These are phyloP conservation scores for Microplitis demolitor DNA, from an alignment of 1,140 invertebrate species.

Conservation along the genomic window DNA sequence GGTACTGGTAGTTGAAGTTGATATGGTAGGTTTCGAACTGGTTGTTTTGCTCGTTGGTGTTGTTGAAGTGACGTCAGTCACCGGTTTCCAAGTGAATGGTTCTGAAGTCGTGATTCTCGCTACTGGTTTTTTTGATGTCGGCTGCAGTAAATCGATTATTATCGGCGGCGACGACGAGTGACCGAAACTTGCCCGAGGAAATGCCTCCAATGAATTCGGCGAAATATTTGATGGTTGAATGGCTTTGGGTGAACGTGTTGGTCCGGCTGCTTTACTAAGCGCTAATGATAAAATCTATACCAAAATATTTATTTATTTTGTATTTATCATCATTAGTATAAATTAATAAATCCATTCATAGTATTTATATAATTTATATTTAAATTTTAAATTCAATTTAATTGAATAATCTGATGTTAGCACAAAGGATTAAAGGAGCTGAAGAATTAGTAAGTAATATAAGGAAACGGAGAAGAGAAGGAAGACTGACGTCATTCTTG, in stretches of 20 bases:
- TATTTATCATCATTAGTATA: no score
- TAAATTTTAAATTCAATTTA: no score
- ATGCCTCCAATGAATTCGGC: constrained; percentile 37
- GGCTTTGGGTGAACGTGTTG: constrained; percentile 53
- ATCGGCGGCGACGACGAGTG: constrained; percentile 37
- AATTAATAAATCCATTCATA: no score
- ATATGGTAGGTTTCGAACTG: constrained; percentile 4
- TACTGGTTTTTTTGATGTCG: constrained; percentile 18
- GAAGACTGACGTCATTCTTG: constrained; percentile 34
- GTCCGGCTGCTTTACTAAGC: constrained; percentile 39
- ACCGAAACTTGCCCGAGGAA: background rate
- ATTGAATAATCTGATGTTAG: background rate
- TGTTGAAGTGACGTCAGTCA: constrained; percentile 14
- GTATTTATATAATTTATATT: no score
- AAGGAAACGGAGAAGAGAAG: constrained; percentile 13
- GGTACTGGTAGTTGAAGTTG: constrained; percentile 32
- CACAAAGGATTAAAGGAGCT: background rate
- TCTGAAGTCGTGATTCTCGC: constrained; percentile 5
- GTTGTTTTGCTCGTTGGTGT: background rate
- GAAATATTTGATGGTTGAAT: constrained; percentile 40
- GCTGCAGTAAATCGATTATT: constrained; percentile 43
- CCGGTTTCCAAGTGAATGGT: constrained; percentile 32
- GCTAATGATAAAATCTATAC: constrained; percentile 54
- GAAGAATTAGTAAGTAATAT: constrained; percentile 4
- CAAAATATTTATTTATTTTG: background rate